Base-by-base conservation (phyloP, 2,113 vertebrate species). In the Hippoglossus stenolepis region DNA sequence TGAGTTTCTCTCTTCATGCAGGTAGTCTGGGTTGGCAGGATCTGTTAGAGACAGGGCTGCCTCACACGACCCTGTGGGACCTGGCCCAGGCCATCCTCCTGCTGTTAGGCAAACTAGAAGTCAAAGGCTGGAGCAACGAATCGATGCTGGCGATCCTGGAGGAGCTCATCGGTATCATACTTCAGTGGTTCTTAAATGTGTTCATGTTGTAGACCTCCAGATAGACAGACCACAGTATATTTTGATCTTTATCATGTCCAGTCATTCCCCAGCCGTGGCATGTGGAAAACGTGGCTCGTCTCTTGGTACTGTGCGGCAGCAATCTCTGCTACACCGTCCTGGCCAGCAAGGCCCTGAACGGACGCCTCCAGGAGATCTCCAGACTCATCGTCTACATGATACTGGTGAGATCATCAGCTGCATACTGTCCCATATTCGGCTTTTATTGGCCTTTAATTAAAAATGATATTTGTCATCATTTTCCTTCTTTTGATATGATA, bases 241-340 rank as follows among this genome's bases (percentile, higher is more conserved):
- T 51, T 18, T 9, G 49, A 51, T 58, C n/a, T 6, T 74, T 13
- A 10, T 51, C 2, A 3, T 59, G 24, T 60, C 20, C 86, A 98
- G 97, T 92, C 4, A 76, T 96, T 73, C 97, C 97, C 17, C 89
- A 75, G 60, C 94, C 94, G 4, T 98, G 97, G 97, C 94, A 97
- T 49, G 67, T 94, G 83, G 97, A 98, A 90, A 98, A 97, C 66
- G 93, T 94, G 1, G 96, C 95, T 17, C 95, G 95, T 23, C 95
- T 98, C 23, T 93, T 98, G 31, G 93, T 97, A 14, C 93, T 97
- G 21, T 96, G 96, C 3, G 97, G 96, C 15, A 96, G 93, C 78
- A 92, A 47, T 65, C 90, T 98, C 65, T 97, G 96, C 91, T 97
- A 96, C 90, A 94, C 89, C 0, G 92, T 96, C 77, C 86, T 98